Base-by-base conservation (phyloP, 2,113 vertebrate genomes). In the Pycnonotus jocosus region DNA sequence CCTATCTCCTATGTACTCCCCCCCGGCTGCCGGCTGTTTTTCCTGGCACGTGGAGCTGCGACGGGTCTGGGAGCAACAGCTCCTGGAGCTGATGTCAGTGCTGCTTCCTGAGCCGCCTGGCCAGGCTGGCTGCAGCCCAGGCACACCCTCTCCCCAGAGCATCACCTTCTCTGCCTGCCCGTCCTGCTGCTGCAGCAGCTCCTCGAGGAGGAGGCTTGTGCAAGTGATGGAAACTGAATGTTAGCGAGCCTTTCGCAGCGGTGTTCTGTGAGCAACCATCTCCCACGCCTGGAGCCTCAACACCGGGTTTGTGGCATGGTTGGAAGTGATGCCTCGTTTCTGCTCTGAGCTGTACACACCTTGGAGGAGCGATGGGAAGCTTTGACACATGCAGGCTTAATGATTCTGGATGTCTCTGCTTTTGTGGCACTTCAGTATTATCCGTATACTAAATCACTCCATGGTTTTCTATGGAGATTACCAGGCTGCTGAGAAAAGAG, bases 251-350 rank as follows among this genome's bases (percentile, higher is more conserved):
- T 66, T 86, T 76, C 57, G 5, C 13, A 21, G 58, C 0, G 0
- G 0, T 76, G 58, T 86, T 73, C 71, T 60, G 45, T 2, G 4
- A 35, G 50, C 0, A 0, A 8, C 51, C 11, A 0, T 23, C 47
- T 53, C 54, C 35, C 24, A 14, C 1, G 2, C 56, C n/a, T 66
- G 42, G 20, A 81, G 40, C 64, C 90, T 86, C 51, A 15, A 1
- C 0, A 0, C 56, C 0, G 2, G 21, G 19, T 61, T 73, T 76
- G 51, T 42, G 61, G 24, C 0, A 0, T 11, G 28, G 42, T 40
- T 87, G 66, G 74, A 81, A 81, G 56, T 2, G 28, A 20, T 82
- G n/a, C 28, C 37, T 3, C 0, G 7, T 70, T 76, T 83, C 68
- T 77, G 11, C 69, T 66, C 42, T 40, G 45, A 88, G 82, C 70